phyloP scores from a whole-genome alignment of 2,797 vertebrate species.

The Urocyon cinereoargenteus region DNA sequence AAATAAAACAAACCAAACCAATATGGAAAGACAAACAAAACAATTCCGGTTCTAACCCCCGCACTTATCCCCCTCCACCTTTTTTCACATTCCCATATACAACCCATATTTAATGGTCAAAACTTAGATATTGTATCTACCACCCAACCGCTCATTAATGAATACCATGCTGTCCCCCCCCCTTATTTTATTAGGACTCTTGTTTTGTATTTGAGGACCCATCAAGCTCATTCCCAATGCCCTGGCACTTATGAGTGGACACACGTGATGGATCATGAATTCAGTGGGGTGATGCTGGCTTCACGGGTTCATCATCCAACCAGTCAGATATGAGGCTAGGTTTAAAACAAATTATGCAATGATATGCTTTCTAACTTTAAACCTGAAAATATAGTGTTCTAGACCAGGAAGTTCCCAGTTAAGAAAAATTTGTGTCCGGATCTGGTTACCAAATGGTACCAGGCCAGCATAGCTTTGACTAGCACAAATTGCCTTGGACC shows the following conservation, averaged over 20 bases:
- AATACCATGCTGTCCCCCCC: background rate
- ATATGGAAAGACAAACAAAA: background rate
- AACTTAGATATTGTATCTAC: background rate
- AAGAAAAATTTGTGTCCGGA: background rate
- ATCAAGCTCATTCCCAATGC: background rate
- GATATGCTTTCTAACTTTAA: background rate
- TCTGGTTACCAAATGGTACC: background rate
- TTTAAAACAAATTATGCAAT: background rate
- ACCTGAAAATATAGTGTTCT: background rate
- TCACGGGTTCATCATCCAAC: background rate
- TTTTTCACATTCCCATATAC: background rate
- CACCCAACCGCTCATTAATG: background rate
- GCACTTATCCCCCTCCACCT: too few species aligned
- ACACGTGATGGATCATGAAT: fast-evolving
- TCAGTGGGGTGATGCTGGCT: too few species aligned
- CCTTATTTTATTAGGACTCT: background rate
- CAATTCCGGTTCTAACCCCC: background rate
- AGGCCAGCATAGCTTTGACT: background rate
- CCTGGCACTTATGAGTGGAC: background rate
- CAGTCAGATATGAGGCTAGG: background rate
- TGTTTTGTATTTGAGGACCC: background rate
- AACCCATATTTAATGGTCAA: background rate
- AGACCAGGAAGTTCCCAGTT: background rate
- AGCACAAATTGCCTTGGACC: too few species aligned
- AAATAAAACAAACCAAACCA: background rate